Base-by-base conservation (phyloP, 2,888 invertebrate genomes). In the Amblyjoppa proteus region DNA sequence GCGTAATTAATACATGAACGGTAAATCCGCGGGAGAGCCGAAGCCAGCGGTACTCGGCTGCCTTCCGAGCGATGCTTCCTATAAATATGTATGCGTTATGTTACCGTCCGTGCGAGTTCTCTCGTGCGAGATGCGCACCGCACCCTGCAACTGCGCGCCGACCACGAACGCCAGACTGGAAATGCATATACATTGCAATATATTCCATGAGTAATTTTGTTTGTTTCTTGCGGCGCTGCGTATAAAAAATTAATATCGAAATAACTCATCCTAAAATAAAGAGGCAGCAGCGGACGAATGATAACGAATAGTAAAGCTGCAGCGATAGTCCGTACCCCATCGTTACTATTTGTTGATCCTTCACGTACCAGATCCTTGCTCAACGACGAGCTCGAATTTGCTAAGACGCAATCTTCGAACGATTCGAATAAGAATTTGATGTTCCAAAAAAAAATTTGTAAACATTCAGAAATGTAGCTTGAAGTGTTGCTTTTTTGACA, bases 1-100 rank as follows among this genome's bases (percentile, higher is more conserved):
- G 79, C 79, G 90, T 91, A 91, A 92, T 93, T 92, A 93, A 92
- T 92, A 91, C 90, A 90, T 92, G 90, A 91, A 89, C 89, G 91
- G 89, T 89, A 89, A 90, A 90, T 85, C 87, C 81, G 71, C 82
- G 69, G 81, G 70, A 75, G 84, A 70, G 71, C 70, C 70, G 79
- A 81, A 81, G 79, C 79, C 61, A 45, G 41, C 71, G 56, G 61
- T 71, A 25, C 74, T 28, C 61, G 25, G 75, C 69, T 76, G 71
- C 75, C 77, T 78, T 73, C 81, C 49, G 31, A 34, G 53, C 56
- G 64, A 45, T 41, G 85, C 84, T 86, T 85, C 87, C 89, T 86
- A 91, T 92, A 91, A 92, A 92, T 92, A 93, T 92, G 90, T 90
- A 92, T 91, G 89, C 87, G 82, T 89, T 88, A 88, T 89, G 89